Evolutionary conservation across 1,140 invertebrate species (phyloP).

Genomic region (Melipona quadrifasciata): DNA sequence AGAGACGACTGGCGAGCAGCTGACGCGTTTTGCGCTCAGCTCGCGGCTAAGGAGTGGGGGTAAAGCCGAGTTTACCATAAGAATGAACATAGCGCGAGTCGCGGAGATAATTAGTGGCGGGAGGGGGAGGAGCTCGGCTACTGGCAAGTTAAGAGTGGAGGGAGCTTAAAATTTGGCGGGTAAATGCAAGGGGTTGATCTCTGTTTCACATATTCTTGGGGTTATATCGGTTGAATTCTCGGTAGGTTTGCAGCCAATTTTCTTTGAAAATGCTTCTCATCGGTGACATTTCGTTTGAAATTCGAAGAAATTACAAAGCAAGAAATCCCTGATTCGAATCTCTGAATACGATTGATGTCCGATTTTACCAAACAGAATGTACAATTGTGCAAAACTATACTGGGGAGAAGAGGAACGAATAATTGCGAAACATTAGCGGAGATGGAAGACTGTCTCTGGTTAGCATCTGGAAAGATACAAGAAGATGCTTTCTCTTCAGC

Average conservation of each 20-base stretch:
- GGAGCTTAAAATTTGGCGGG: neutral
- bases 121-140: neutral
- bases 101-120: neutral
- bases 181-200: neutral
- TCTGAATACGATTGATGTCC: too few relatives aligned
- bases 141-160: neutral
- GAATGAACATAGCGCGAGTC: constrained; percentile 7
- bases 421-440: neutral
- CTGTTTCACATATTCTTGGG: neutral
- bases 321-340: too few relatives aligned
- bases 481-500: neutral
- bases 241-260: too few relatives aligned
- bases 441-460: neutral
- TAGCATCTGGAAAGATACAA: neutral
- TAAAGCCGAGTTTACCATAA: neutral
- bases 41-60: constrained; percentile 32
- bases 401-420: neutral
- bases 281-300: too few relatives aligned
- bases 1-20: constrained; percentile 72
- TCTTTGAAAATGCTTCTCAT: too few relatives aligned
- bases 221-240: too few relatives aligned
- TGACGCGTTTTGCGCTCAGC: constrained; percentile 70
- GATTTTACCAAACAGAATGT: too few relatives aligned
- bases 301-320: too few relatives aligned
- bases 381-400: too few relatives aligned